Conservation (phyloP, 2,797 vertebrate species). For the Sebastes miniatus region DNA sequence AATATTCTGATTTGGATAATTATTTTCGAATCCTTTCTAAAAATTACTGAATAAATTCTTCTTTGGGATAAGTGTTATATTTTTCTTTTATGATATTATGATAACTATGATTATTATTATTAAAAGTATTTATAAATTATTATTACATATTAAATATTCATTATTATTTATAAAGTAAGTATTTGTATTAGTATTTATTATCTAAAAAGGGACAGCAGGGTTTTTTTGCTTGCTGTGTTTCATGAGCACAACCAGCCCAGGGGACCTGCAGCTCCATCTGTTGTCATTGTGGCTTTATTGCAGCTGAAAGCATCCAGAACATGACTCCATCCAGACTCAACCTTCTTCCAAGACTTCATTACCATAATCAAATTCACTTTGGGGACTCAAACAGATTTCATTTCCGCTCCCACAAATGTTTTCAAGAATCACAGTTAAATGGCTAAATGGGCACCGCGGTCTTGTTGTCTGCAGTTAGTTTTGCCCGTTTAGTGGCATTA, state of each 20-base stretch:
- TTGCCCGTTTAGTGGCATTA: constrained; percentile 50
- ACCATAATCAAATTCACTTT: constrained; percentile 79
- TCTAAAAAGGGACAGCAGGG: constrained; percentile 7
- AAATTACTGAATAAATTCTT: not conserved
- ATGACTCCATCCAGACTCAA: constrained; percentile 72
- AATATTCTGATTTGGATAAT: not conserved
- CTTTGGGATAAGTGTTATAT: not conserved
- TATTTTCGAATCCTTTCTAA: not conserved
- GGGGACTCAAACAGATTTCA: constrained; percentile 56
- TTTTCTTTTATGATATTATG: not conserved
- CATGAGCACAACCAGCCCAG: constrained; percentile 59
- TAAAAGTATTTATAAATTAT: too few relatives aligned
- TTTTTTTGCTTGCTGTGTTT: constrained; percentile 44
- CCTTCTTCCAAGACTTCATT: constrained; percentile 78
- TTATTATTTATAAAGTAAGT: not conserved
- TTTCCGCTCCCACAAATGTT: constrained; percentile 51
- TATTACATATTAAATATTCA: not conserved
- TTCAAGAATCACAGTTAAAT: constrained; percentile 56
- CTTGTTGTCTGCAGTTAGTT: constrained; percentile 42
- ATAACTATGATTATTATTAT: not conserved
- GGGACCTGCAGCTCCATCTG: constrained; percentile 81
- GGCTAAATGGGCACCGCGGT: constrained; percentile 57
- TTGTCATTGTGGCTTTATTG: constrained; percentile 78
- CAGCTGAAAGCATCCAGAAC: constrained; percentile 76
- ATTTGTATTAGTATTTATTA: not conserved